These are phyloP conservation scores for Nyctibius grandis DNA, from an alignment of 2,797 vertebrate species.

Conservation along the genomic window DNA sequence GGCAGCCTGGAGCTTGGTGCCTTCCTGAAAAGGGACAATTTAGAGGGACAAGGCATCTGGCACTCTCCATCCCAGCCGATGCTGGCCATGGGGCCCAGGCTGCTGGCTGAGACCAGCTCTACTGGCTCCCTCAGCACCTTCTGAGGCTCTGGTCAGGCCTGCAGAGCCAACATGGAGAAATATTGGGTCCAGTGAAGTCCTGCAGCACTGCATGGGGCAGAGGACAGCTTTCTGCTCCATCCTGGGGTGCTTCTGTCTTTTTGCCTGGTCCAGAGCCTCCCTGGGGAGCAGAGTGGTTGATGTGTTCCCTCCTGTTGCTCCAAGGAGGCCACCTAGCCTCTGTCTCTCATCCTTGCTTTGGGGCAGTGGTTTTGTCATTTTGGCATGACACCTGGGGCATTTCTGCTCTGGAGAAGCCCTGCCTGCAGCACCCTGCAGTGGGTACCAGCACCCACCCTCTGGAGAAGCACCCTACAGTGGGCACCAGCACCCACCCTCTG, in stretches of 20 bases:
- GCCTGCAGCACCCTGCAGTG: not conserved
- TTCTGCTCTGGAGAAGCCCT: not conserved
- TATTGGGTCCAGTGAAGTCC: too few relatives aligned
- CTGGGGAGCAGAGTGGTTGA: not conserved
- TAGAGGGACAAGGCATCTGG: not conserved
- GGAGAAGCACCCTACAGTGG: not conserved
- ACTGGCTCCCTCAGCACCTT: not conserved
- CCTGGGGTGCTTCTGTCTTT: not conserved
- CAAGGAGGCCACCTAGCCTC: not conserved
- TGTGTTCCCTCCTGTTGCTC: not conserved
- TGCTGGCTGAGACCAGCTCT: not conserved
- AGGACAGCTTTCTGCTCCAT: not conserved
- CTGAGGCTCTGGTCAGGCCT: not conserved
- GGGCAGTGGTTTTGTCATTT: not conserved
- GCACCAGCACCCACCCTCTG: too few relatives aligned
- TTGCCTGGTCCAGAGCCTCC: not conserved
- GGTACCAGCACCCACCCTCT: not conserved
- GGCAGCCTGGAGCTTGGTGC: not conserved
- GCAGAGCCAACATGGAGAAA: not conserved
- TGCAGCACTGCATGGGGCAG: rapidly evolving
- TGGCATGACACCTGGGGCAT: rapidly evolving
- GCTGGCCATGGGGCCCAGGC: not conserved
- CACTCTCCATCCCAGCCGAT: rapidly evolving
- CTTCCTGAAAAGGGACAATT: not conserved
- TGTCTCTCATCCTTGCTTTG: not conserved